These are phyloP conservation scores for Bradypodion pumilum DNA, from an alignment of 2,797 vertebrate genomes.

Conservation along the genomic window DNA sequence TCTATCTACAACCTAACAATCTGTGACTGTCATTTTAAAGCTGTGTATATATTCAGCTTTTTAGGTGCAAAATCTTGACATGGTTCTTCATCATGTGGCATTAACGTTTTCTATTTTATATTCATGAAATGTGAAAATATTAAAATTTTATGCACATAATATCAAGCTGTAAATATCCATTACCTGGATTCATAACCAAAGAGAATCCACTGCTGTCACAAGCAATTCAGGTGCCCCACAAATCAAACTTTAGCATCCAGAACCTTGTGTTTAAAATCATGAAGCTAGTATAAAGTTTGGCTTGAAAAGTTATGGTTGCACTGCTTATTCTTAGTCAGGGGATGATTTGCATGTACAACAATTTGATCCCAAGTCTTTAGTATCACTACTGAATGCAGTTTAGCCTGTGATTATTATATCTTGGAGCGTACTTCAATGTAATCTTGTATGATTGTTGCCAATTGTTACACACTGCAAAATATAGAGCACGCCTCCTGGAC, in stretches of 20 bases:
- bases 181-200: not conserved
- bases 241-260: constrained; percentile 11
- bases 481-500: too few species aligned
- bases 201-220: not conserved
- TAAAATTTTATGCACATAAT: constrained; percentile 22
- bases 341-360: constrained; percentile 17
- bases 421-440: not conserved
- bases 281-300: constrained; percentile 4
- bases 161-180: constrained; percentile 25
- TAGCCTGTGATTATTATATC: not conserved
- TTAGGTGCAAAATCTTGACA: not conserved
- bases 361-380: constrained; percentile 5
- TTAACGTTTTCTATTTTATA: constrained; percentile 6
- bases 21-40: not conserved
- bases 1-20: not conserved
- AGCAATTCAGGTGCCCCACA: constrained; percentile 8
- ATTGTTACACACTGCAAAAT: too few species aligned
- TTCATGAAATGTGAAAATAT: constrained; percentile 28
- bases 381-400: constrained; percentile 7
- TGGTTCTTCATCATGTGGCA: constrained; percentile 9
- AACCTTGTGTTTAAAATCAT: constrained; percentile 30
- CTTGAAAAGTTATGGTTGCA: constrained; percentile 1
- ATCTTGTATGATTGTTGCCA: not conserved
- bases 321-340: constrained; percentile 11
- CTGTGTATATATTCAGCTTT: constrained; percentile 5